Evolutionary conservation across 2,797 vertebrate species (phyloP).

Genomic region (Leptoclinus maculatus): DNA sequence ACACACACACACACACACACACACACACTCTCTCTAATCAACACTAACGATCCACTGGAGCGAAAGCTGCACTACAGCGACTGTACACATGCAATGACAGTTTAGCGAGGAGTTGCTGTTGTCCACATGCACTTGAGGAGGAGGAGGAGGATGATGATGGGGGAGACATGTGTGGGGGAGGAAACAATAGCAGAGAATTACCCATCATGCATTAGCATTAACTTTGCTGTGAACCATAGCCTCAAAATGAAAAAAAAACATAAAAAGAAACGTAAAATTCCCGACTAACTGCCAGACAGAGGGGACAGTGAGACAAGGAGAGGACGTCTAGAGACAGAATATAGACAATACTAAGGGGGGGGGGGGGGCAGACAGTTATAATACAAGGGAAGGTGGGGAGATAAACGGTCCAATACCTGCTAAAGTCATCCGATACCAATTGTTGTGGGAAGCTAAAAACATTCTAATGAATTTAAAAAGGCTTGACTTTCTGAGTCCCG

Average conservation of each 20-base stretch:
- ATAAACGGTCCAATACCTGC: constrained; percentile 70
- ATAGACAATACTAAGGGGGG: constrained; percentile 45
- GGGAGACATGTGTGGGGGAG: background rate
- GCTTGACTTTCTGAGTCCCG: constrained; percentile 69
- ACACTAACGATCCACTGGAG: constrained; percentile 43
- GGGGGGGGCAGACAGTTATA: constrained; percentile 55
- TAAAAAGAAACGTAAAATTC: constrained; percentile 11
- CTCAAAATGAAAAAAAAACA: constrained; percentile 21
- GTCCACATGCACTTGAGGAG: constrained; percentile 63
- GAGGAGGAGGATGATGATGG: background rate
- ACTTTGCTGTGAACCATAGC: constrained; percentile 42
- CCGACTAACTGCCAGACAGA: constrained; percentile 54
- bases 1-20: background rate
- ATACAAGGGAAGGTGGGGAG: constrained; percentile 46
- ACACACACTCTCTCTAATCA: constrained; percentile 24
- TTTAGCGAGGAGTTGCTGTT: constrained; percentile 47
- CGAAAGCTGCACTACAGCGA: constrained; percentile 60
- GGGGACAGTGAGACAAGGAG: constrained; percentile 42
- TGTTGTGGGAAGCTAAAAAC: constrained; percentile 66
- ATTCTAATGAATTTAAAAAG: constrained; percentile 76
- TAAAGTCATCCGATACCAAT: constrained; percentile 42
- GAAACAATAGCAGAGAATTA: constrained; percentile 12
- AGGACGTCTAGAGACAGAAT: constrained; percentile 38
- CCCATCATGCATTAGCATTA: constrained; percentile 52
- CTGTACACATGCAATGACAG: constrained; percentile 57